Base-by-base conservation (phyloP, 2,888 invertebrate species). In the Oxyteleia sp. region DNA sequence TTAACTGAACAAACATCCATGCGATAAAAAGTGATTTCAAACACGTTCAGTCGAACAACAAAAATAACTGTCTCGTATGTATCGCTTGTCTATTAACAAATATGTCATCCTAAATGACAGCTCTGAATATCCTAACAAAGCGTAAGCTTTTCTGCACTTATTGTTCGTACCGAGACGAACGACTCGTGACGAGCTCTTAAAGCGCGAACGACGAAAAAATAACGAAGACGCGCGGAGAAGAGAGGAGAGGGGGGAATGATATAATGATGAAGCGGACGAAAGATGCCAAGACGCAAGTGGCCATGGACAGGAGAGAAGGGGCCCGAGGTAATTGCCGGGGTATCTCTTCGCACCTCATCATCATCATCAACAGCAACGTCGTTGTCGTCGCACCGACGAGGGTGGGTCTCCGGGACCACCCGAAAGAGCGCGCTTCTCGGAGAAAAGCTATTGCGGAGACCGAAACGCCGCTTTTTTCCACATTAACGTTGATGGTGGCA, bases 321-420 rank as follows among this genome's bases (percentile, higher is more conserved):
- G 69, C 85, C 71, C 83, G 87, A 87, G 89, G 90, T 93, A 93
- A 93, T 93, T 93, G 93, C 93, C 92, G 87, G 86, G 90, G 90
- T 91, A 89, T 93, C 93, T 93, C 93, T 93, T 93, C 93, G 92
- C 93, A 93, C 93, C 93, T 93, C 93, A 93, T 93, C 93, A 93
- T 93, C 92, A 90, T 92, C 92, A 92, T 92, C 92, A 92, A 91
- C 92, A 88, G 89, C 89, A 85, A 66, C 85, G 82, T 87, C 84
- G 84, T 85, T 83, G 85, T 86, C 85, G 85, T 74, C 82, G 83
- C 75, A 82, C 79, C 86, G 86, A 81, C 80, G 87, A 84, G 88
- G 85, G 82, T 84, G 82, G 84, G 71, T 83, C 51, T 23, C 38
- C 43, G 32, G 79, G 89, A 90, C 90, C 91, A 90, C 90, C 91